Percentiles rank a stretch among this genome's conserved stretches.
phyloP scores from a whole-genome alignment of 1,140 invertebrate genomes.

The Drosophila ohnishii region DNA sequence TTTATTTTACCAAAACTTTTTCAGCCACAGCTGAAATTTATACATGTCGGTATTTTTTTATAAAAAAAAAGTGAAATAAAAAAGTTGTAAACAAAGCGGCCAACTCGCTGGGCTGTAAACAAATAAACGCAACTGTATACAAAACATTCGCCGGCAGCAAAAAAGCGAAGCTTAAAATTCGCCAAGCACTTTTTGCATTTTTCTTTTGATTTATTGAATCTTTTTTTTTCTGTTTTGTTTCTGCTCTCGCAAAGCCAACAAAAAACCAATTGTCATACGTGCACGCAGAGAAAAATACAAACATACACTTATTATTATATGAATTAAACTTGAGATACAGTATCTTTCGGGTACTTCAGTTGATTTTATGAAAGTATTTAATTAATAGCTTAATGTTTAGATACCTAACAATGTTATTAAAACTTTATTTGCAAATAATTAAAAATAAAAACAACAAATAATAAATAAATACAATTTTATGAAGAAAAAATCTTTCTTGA shows the following conservation, averaged over 20 bases:
- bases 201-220: constrained; percentile 55
- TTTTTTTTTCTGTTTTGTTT: constrained; percentile 29
- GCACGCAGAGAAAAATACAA: constrained; percentile 3
- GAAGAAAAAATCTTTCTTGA: too few relatives aligned
- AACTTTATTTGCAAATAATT: not conserved
- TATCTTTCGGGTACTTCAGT: not conserved
- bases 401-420: not conserved
- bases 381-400: not conserved
- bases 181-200: constrained; percentile 45
- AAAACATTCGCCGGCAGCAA: constrained; percentile 45
- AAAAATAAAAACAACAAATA: too few relatives aligned
- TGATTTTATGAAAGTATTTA: too few relatives aligned
- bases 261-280: constrained; percentile 54
- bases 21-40: constrained; percentile 32
- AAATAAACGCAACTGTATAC: constrained; percentile 47
- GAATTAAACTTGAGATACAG: not conserved
- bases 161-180: constrained; percentile 41
- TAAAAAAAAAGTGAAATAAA: constrained; percentile 45
- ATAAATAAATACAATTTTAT: too few relatives aligned
- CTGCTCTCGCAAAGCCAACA: constrained; percentile 14
- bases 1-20: constrained; percentile 42
- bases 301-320: not conserved
- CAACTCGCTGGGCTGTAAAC: constrained; percentile 51
- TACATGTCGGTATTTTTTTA: constrained; percentile 30
- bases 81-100: constrained; percentile 57